phyloP scores from a whole-genome alignment of 2,113 vertebrate genomes.

The Sigmodon hispidus region DNA sequence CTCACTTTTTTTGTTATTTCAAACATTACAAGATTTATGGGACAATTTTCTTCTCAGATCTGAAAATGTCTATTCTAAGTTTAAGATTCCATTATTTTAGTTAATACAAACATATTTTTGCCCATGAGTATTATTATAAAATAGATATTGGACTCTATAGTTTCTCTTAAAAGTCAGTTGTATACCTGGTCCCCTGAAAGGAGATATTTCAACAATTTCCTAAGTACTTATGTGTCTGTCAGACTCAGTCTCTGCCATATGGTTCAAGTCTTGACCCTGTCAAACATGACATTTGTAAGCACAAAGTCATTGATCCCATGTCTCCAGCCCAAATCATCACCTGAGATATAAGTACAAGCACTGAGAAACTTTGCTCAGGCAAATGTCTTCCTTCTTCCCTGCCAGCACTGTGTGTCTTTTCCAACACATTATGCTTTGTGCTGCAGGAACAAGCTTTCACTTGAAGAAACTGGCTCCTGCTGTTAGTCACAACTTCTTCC shows the following conservation, averaged over 20 bases:
- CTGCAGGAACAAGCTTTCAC: neutral
- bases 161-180: neutral
- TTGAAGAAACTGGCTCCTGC: neutral
- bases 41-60: neutral
- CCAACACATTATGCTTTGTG: neutral
- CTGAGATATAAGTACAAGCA: neutral
- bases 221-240: neutral
- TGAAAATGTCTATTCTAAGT: neutral
- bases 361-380: neutral
- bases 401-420: neutral
- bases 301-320: neutral
- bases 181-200: neutral
- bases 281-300: neutral
- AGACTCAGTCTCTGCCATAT: neutral
- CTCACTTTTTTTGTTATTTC: neutral
- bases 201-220: neutral
- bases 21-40: neutral
- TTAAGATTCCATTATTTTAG: neutral
- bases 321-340: neutral
- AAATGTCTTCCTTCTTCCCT: neutral
- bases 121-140: neutral
- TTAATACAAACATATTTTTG: neutral
- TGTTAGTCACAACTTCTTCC: neutral
- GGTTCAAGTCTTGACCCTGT: accelerated
- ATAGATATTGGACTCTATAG: too few species aligned